These are phyloP conservation scores for Onchidella celtica DNA, from an alignment of 2,888 invertebrate genomes.

Conservation along the genomic window DNA sequence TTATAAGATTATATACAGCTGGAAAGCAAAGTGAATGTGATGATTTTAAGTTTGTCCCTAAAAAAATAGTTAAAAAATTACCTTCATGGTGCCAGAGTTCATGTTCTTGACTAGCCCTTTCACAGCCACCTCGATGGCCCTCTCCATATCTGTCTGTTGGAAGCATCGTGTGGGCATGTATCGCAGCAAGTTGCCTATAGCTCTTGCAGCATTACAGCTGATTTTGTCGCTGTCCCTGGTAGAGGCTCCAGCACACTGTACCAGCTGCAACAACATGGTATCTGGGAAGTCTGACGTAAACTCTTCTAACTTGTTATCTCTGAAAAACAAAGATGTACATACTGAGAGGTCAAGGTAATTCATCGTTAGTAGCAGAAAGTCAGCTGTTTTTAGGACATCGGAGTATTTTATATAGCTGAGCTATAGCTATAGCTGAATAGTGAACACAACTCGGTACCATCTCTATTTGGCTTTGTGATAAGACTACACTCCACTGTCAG, in stretches of 20 bases:
- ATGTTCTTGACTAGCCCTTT: slow-evolving; percentile 87
- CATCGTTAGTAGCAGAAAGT: no score
- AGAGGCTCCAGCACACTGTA: slow-evolving; percentile 85
- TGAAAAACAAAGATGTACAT: slow-evolving; percentile 45
- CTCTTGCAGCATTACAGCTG: slow-evolving; percentile 89
- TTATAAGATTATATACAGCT: no score
- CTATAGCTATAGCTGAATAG: no score
- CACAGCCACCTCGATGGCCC: slow-evolving; percentile 81
- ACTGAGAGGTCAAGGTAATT: no score
- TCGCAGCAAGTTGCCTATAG: slow-evolving; percentile 89
- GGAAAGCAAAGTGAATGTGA: no score
- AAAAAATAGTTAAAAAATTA: slow-evolving; percentile 64
- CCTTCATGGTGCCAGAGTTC: slow-evolving; percentile 89
- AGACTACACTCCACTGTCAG: no score
- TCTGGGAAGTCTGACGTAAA: slow-evolving; percentile 85
- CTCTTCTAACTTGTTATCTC: slow-evolving; percentile 65
- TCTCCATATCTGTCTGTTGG: slow-evolving; percentile 58
- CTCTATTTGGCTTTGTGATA: no score
- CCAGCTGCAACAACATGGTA: slow-evolving; percentile 85
- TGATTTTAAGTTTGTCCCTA: no score
- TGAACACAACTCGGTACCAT: no score
- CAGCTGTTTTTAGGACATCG: no score
- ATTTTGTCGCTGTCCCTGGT: slow-evolving; percentile 90
- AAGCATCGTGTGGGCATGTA: slow-evolving; percentile 81
- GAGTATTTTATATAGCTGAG: no score